Base-by-base conservation (phyloP, 1,140 invertebrate genomes). In the Drosophila pachea region DNA sequence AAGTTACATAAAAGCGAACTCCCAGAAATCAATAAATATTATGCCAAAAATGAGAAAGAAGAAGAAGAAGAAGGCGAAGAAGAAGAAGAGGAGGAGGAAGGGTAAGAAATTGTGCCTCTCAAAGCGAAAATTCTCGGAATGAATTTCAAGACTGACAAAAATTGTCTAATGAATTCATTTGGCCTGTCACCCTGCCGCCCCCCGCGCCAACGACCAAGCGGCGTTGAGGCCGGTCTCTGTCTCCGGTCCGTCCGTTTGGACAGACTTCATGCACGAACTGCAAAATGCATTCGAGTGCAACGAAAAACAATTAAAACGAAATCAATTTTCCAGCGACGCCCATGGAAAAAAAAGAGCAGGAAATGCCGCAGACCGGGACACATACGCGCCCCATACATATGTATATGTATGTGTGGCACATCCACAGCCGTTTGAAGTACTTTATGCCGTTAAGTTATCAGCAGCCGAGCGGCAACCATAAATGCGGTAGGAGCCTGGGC, bases 241-340 rank as follows among this genome's bases (percentile, higher is more conserved):
- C n/a, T n/a, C n/a, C n/a, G n/a, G n/a, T n/a, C n/a, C n/a, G n/a
- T n/a, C 53, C 14, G 16, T 9, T 9, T 35, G 22, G 22, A 22
- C 22, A 22, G 22, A 58, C 62, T 68, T 71, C 72, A 74, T 74
- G 72, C 68, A 71, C 62, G 61, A 74, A 71, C 68, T 68, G 69
- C 59, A 68, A 72, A 74, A 68, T 73, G 73, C 68, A 47, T 43
- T 75, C 69, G 49, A 75, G 69, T 73, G 69, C 69, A 75, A 60
- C 73, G 69, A 75, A 35, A 68, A 73, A 68, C 65, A 73, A 75
- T 75, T 75, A 75, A 75, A 75, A 59, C 36, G 48, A 72, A 75
- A 75, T 72, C 69, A 74, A 74, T 71, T 74, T 71, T 71, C 68
- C 60, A 69, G 52, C 47, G 36, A 64, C 49, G 53, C 40, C 33